phyloP scores from a whole-genome alignment of 2,113 vertebrate genomes.

The Eptesicus fuscus region DNA sequence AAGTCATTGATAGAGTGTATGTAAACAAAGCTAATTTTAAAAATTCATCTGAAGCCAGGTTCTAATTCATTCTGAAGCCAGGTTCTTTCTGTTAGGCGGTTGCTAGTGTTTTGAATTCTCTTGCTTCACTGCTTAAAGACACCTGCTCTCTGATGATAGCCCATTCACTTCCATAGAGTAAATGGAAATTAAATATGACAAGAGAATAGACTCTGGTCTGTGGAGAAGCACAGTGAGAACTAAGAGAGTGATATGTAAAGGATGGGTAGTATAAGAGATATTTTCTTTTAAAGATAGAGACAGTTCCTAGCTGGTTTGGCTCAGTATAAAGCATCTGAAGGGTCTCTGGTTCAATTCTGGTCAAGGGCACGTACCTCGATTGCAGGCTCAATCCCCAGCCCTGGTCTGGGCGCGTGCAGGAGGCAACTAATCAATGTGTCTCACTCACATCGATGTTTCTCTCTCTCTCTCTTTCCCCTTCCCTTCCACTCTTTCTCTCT shows the following conservation, averaged over 20 bases:
- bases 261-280: neutral
- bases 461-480: no score
- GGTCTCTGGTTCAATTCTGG: no score
- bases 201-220: neutral
- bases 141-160: neutral
- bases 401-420: no score
- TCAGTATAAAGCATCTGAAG: no score
- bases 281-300: neutral
- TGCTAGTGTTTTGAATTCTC: constrained; percentile 9
- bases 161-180: neutral
- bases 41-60: neutral
- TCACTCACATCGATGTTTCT: no score
- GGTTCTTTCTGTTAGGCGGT: neutral
- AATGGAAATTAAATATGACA: constrained; percentile 10
- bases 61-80: neutral
- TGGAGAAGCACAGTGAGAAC: neutral
- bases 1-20: neutral
- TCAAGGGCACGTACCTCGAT: no score
- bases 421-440: no score
- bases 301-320: neutral
- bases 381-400: no score
- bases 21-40: neutral
- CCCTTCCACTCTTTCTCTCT: no score
- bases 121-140: neutral
- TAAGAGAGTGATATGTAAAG: neutral